Percentiles rank a stretch among this genome's conserved stretches.
These are phyloP conservation scores for Tragopan temminckii DNA, from an alignment of 2,797 vertebrate genomes.

Conservation along the genomic window DNA sequence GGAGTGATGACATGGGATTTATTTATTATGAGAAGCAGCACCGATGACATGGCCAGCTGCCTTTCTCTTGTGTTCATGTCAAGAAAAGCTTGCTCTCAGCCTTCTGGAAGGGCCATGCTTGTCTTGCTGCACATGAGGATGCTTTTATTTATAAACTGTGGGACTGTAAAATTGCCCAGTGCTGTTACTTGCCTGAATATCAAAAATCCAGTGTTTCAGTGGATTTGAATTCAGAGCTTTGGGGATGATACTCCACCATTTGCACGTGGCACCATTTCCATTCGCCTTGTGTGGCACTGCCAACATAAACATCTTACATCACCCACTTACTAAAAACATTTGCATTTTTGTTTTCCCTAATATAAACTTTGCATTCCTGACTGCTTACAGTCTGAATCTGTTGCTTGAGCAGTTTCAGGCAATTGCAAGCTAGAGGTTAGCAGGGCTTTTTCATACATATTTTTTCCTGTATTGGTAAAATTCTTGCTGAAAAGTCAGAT, in stretches of 20 bases:
- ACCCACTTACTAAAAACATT: not conserved
- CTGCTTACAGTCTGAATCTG: conserved; percentile 10
- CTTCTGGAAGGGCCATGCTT: not conserved
- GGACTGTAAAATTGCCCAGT: not conserved
- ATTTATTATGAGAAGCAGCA: not conserved
- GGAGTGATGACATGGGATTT: not conserved
- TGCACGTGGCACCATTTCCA: not conserved
- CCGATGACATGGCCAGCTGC: not conserved
- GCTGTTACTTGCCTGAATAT: not conserved
- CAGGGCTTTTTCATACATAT: not conserved
- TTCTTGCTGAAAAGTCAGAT: not conserved
- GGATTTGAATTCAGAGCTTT: not conserved
- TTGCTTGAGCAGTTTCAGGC: not conserved
- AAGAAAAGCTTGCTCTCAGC: not conserved
- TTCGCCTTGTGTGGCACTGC: not conserved
- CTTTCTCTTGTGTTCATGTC: not conserved
- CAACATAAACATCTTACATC: conserved; percentile 49
- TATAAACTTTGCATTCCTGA: conserved; percentile 47
- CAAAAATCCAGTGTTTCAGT: not conserved
- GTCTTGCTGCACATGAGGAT: not conserved
- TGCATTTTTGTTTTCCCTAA: conserved; percentile 45
- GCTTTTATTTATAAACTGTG: not conserved
- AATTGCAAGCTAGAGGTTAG: not conserved
- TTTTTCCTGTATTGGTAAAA: not conserved
- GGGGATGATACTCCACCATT: not conserved